Base-by-base conservation (phyloP, 2,888 invertebrate genomes). In the Pachycephus smyrnensis region DNA sequence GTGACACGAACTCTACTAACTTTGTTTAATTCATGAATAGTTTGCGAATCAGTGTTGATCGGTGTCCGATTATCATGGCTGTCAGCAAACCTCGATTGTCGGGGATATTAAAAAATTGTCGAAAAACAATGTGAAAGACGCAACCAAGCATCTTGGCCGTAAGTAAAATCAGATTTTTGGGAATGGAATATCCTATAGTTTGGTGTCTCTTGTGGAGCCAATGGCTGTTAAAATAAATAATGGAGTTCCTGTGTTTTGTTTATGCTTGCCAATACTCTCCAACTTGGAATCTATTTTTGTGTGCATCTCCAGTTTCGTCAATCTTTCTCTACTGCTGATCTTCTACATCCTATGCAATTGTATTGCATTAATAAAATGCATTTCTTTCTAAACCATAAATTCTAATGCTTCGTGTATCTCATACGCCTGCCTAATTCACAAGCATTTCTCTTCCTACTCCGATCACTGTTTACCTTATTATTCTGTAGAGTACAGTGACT, bases 71-170 rank as follows among this genome's bases (percentile, higher is more conserved):
- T 71, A 79, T 77, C 75, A 78, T 73, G 73, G 68, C 68, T 76
- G 73, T 81, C 77, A 78, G 79, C 76, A 75, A 33, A 74, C 68
- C 68, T 69, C 69, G 73, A 68, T 69, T 78, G 75, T 78, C 69
- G 37, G 73, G 73, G 74, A 75, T 36, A 69, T 40, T 55, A 75
- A 77, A 32, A 78, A 76, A 76, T 33, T 76, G 36, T 76, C 77
- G 73, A 74, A 78, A 77, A 82, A 82, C 78, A 79, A 82, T 82
- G 82, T 82, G 82, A 82, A 80, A 75, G 33, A 75, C 15, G 15
- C 36, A 23, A 71, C 12, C 55, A 55, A 15, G 23, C 40, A 35
- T 32, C 32, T 75, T 35, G 68, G 78, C 40, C 71, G 75, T 75
- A 75, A 78, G 78, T 78, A 36, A 40, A 31, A 71, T 73, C 4